Conservation (phyloP, 1,140 invertebrate species). For the Hetaerina americana region DNA sequence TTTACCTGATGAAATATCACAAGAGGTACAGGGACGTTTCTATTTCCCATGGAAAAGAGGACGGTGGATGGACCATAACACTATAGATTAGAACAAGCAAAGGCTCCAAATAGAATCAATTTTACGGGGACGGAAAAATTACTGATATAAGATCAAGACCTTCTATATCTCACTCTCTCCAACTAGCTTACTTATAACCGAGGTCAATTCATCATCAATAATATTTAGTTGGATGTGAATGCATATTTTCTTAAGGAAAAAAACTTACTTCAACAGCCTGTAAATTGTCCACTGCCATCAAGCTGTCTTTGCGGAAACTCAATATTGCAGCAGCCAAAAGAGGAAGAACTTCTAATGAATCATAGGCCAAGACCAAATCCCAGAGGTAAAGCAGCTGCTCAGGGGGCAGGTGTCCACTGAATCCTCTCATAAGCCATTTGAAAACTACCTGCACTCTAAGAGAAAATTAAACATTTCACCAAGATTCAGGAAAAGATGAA, state of each 20-base stretch:
- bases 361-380: constrained; percentile 84
- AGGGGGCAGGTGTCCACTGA: constrained; percentile 82
- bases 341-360: constrained; percentile 79
- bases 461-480: constrained; percentile 14
- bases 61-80: too few relatives aligned
- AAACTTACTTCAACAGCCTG: constrained; percentile 61
- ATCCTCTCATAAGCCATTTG: constrained; percentile 91
- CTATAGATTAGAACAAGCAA: too few relatives aligned
- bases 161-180: too few relatives aligned
- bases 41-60: too few relatives aligned
- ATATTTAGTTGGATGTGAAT: background rate
- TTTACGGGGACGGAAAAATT: too few relatives aligned
- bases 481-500: too few relatives aligned
- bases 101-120: too few relatives aligned
- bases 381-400: constrained; percentile 84
- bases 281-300: constrained; percentile 75
- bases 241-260: constrained; percentile 8
- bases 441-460: constrained; percentile 76
- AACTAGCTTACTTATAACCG: too few relatives aligned
- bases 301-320: constrained; percentile 81
- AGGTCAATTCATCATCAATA: background rate
- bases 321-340: constrained; percentile 77
- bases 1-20: too few relatives aligned
- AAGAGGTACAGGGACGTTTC: too few relatives aligned
- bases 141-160: too few relatives aligned